Evolutionary conservation across 2,797 vertebrate species (phyloP).

Genomic region (Sarcophilus harrisii): DNA sequence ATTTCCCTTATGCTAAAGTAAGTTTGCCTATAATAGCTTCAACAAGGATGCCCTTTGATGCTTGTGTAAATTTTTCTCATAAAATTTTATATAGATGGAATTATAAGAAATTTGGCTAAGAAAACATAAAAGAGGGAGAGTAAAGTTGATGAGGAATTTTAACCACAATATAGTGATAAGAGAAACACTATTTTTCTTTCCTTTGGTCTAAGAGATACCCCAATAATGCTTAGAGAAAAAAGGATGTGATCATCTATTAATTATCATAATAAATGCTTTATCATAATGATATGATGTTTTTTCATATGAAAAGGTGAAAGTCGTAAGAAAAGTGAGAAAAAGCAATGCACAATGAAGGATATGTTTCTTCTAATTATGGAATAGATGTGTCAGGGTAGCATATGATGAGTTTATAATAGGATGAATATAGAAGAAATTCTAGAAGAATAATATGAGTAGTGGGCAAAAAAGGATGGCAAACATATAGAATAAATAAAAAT

Average conservation of each 20-base stretch:
- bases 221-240: slow-evolving; percentile 37
- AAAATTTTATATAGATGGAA: neutral
- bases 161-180: slow-evolving; percentile 26
- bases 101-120: slow-evolving; percentile 70
- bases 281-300: neutral
- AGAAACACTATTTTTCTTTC: slow-evolving; percentile 66
- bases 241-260: neutral
- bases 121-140: slow-evolving; percentile 75
- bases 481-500: neutral
- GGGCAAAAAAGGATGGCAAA: slow-evolving; percentile 53
- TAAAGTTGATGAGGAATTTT: slow-evolving; percentile 59
- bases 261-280: fast-evolving
- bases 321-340: neutral
- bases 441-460: neutral
- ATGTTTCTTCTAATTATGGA: neutral
- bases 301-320: neutral
- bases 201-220: slow-evolving; percentile 31
- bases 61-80: too few species aligned
- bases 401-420: neutral
- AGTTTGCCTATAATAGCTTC: neutral
- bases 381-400: neutral
- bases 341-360: neutral
- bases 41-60: neutral
- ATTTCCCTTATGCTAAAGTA: neutral
- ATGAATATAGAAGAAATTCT: neutral